Evolutionary conservation across 2,888 invertebrate genomes (phyloP).

Genomic region (Brachylomia viminalis): DNA sequence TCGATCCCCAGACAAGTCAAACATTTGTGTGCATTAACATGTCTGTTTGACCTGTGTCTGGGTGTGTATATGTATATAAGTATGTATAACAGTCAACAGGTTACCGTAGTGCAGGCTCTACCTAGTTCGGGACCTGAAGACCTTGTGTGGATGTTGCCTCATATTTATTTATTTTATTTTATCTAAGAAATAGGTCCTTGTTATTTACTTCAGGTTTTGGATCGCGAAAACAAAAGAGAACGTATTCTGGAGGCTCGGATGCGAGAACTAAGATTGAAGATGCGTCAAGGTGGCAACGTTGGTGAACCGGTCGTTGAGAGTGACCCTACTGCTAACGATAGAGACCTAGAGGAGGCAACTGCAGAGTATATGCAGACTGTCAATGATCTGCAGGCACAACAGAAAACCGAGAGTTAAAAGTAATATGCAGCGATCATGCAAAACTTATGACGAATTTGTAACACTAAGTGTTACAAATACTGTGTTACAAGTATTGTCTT

Average conservation of each 20-base stretch:
- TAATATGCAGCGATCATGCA: neutral
- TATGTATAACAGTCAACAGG: too few relatives aligned
- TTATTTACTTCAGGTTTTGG: constrained; percentile 92
- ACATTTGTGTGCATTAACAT: too few relatives aligned
- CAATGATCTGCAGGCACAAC: constrained; percentile 78
- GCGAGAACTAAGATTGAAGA: constrained; percentile 94
- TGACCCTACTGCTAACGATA: constrained; percentile 77
- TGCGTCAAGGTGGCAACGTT: constrained; percentile 80
- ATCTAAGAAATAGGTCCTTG: neutral
- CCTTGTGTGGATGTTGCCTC: too few relatives aligned
- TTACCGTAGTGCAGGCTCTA: too few relatives aligned
- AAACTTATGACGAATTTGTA: neutral
- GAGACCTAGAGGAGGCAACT: constrained; percentile 84
- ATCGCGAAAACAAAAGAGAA: constrained; percentile 96
- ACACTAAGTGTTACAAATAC: neutral
- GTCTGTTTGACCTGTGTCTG: too few relatives aligned
- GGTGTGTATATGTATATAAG: too few relatives aligned
- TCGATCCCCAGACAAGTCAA: too few relatives aligned
- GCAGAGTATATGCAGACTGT: constrained; percentile 83
- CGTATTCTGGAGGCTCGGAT: constrained; percentile 97
- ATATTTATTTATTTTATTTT: too few relatives aligned
- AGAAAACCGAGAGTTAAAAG: constrained; percentile 64
- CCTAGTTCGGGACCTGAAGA: too few relatives aligned
- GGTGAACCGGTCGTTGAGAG: constrained; percentile 73
- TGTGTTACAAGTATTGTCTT: too few relatives aligned